phyloP scores from a whole-genome alignment of 2,888 invertebrate species.

The Slavum lentiscoides region DNA sequence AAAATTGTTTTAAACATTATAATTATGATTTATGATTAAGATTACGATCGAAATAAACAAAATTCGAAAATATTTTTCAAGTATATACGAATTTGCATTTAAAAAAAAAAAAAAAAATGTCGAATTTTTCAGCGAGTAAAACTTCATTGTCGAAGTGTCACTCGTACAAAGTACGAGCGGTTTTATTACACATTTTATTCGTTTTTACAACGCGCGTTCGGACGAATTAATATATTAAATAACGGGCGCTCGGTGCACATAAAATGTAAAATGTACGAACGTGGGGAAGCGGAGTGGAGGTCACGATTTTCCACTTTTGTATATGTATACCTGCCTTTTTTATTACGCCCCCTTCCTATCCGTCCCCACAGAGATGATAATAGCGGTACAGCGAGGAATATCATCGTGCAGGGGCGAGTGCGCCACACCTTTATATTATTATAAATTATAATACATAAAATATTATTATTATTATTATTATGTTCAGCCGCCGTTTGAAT shows the following conservation, averaged over 20 bases:
- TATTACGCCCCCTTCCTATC: conserved; percentile 26
- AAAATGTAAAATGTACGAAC: neutral
- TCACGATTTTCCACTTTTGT: conserved; percentile 13
- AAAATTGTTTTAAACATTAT: too few species aligned
- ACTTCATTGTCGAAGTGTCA: too few species aligned
- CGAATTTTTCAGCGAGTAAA: too few species aligned
- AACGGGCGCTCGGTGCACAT: neutral
- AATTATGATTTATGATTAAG: too few species aligned
- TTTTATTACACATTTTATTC: too few species aligned
- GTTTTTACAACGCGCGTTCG: too few species aligned
- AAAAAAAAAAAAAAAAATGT: too few species aligned
- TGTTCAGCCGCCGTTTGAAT: neutral
- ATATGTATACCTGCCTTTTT: neutral
- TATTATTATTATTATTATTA: neutral
- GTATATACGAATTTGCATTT: too few species aligned
- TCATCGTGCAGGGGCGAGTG: too few species aligned
- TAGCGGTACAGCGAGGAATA: neutral
- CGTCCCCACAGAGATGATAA: conserved; percentile 27
- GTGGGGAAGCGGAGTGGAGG: neutral
- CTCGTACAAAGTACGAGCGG: too few species aligned
- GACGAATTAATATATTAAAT: conserved; percentile 32
- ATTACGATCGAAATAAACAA: too few species aligned
- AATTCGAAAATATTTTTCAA: too few species aligned
- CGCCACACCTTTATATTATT: conserved; percentile 1
- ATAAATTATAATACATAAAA: conserved; percentile 10